Base-by-base conservation (phyloP, 2,888 invertebrate species). In the Caenorhabditis sinica region DNA sequence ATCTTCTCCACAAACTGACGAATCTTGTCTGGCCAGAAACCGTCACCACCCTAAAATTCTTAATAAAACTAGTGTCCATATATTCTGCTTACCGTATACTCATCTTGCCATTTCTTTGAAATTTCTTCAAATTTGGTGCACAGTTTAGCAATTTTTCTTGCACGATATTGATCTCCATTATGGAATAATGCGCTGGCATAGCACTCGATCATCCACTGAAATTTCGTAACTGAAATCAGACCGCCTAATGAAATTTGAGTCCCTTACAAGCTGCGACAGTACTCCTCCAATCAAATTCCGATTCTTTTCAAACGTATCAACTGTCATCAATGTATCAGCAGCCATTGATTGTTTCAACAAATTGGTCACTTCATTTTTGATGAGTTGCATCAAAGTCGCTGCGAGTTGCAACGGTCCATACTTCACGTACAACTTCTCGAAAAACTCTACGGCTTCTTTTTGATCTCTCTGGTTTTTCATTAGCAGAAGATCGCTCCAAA, bases 21-120 rank as follows among this genome's bases (percentile, higher is more conserved):
- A 15, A 66, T 28, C 17, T 66, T 66, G 15, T 66, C 49, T 6
- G 66, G 66, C 66, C 66, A 66, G 8, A 45, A 66, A 6, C 25
- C 2, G 13, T 20, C 49, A 11, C 30, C 17, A 8, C 5, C 25
- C 66, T 66, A 25, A n/a, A 49, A 66, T 1, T 8, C 28, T 1
- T 13, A 9, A 6, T 51, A 1, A 66, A 49, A 11, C 17, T 28
- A n/a, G n/a, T 30, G 9, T 13, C 11, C 15, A 66, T n/a, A n/a
- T n/a, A n/a, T n/a, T n/a, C n/a, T 13, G 3, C 49, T 30, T 25
- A 66, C 66, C 49, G 17, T 28, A 30, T 49, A 49, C 15, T 66
- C 66, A 15, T 66, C 17, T 8, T 49, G 28, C 66, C 66, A 66
- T 45, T 66, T 66, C 23, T 51, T 23, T 5, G 23, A 9, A 6